These are phyloP conservation scores for Pseudomugil tenellus DNA, from an alignment of 2,797 vertebrate species.

Conservation along the genomic window DNA sequence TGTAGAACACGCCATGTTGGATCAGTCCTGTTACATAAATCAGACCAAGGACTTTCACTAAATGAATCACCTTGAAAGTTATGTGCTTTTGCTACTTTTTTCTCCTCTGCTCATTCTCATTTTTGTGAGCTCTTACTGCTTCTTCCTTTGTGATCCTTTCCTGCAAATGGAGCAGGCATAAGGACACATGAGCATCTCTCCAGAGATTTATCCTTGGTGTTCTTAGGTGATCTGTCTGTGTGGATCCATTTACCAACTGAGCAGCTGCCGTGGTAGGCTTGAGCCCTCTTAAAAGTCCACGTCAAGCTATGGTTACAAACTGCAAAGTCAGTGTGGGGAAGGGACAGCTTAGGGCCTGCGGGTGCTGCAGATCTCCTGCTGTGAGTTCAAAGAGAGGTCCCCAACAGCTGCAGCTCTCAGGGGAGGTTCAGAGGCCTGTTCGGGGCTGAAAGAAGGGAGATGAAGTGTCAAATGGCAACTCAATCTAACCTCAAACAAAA, in stretches of 20 bases:
- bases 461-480: conserved; percentile 53
- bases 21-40: conserved; percentile 13
- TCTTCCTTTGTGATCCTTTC: conserved; percentile 44
- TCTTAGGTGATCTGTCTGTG: conserved; percentile 76
- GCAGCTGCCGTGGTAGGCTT: conserved; percentile 80
- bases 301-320: conserved; percentile 78
- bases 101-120: conserved; percentile 37
- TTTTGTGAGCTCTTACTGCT: conserved; percentile 24
- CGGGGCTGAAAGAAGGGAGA: conserved; percentile 21
- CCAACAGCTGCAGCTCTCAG: conserved; percentile 78
- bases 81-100: conserved; percentile 14
- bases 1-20: conserved; percentile 10
- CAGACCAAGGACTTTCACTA: conserved; percentile 14
- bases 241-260: conserved; percentile 79
- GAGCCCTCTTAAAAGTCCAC: conserved; percentile 76
- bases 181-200: conserved; percentile 77
- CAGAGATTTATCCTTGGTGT: conserved; percentile 64
- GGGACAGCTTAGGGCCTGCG: conserved; percentile 46
- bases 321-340: conserved; percentile 52
- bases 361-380: conserved; percentile 71
- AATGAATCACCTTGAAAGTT: conserved; percentile 48
- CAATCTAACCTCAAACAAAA: conserved; percentile 68
- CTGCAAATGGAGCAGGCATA: conserved; percentile 47
- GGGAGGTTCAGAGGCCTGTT: conserved; percentile 61
- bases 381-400: conserved; percentile 82